Base-by-base conservation (phyloP, 2,113 vertebrate genomes). In the Saccopteryx bilineata region DNA sequence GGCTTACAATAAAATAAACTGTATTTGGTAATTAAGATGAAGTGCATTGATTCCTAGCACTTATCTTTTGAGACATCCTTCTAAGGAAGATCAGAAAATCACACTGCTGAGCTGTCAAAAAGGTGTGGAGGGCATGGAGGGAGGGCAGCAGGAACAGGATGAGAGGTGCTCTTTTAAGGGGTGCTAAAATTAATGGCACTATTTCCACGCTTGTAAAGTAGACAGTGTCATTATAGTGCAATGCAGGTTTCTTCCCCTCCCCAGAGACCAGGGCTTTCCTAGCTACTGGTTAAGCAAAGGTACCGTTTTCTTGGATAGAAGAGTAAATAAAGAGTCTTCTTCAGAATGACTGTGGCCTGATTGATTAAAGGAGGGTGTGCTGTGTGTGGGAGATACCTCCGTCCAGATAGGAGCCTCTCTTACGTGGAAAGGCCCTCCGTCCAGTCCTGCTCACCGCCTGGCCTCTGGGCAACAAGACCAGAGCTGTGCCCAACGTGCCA, bases 11-110 rank as follows among this genome's bases (percentile, higher is more conserved):
- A 84, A 93, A 96, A 90, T 84, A 94, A 94, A 72, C 61, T 54
- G 60, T 48, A 94, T 88, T 96, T 85, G 94, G 78, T 96, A 68
- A 95, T 97, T 96, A 97, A 94, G 93, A 97, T 96, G 91, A 58
- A 87, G 63, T 83, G 69, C 61, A 75, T 91, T 61, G 94, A 96
- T 92, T 94, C 46, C 81, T 31, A 76, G 46, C 58, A 91, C 54
- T 95, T 94, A 90, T 46, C 56, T 89, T 96, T 83, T 33, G 61
- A 97, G 96, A 96, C 39, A 85, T 65, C 75, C 90, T 87, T 87
- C 74, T 61, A 88, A 94, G 50, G 90, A 87, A 94, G 69, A 93
- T 97, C 76, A 72, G 83, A 96, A 85, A 88, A 46, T 58, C 86
- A 69, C 14, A 92, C 12, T 56, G 63, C 17, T 50, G 54, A 89